Evolutionary conservation across 2,888 invertebrate genomes (phyloP), one percentile per base, ranked within the genome.

Genomic region (Drosophila rubida): DNA sequence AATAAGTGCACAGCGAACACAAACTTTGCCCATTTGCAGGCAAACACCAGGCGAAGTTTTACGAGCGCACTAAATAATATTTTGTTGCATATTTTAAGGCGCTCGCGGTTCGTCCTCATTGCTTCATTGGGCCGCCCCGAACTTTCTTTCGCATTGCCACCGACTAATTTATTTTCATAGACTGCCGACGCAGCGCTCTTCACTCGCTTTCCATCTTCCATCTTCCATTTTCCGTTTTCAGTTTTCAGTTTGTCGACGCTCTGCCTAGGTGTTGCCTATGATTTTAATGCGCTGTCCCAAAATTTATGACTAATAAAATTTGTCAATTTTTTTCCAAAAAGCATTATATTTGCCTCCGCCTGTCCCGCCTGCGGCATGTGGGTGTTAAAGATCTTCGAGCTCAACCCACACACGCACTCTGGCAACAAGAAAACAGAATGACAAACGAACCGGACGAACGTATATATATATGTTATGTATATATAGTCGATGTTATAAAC

Each of bases 291-390:
- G 62, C 62, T 49, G 65, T 55, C 55, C 76, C 4, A 68, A 74
- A 89, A 89, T 84, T 84, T 84, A 84, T 84, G 89, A 89, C 80
- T 87, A 87, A 84, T 84, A 84, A 84, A 84, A 84, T 76, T 87
- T 74, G 88, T 84, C 76, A 74, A 80, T 62, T 61, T 70, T 72
- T 69, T 51, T 42, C 58, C 30, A 23, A 51, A 55, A 64, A 41
- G 53, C 58, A 60, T 63, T 64, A 54, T 54, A 64, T 53, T 13
- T 39, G 16, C 39, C 13, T 46, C 2, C 22, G 23, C 22, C 11
- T 3, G 19, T 3, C 19, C 11, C 19, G 19, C 19, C 19, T 19
- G 19, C 13, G 14, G 35, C 30, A 46, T 77, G 88, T 82, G 85
- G 89, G 83, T 67, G 85, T 84, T 65, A 8, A 14, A 73, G 59